Base-by-base conservation (phyloP, 1,140 invertebrate genomes). In the Drosophila watanabei region DNA sequence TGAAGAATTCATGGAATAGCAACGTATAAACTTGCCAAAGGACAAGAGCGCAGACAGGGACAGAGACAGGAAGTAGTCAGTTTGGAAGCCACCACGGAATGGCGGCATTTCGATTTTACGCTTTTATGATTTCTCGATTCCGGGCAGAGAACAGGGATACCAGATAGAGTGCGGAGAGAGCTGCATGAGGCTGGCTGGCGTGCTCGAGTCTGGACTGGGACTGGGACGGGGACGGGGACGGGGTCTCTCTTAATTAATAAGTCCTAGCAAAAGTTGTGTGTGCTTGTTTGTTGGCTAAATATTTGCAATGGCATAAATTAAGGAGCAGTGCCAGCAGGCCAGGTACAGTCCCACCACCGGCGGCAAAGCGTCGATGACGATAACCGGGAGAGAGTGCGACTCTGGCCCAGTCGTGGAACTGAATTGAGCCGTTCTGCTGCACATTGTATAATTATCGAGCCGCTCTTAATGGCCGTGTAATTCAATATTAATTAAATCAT, bases 401-500 rank as follows among this genome's bases (percentile, higher is more conserved):
- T 37, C 54, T 32, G 59, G 24, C 75, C 33, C 58, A 58, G 39
- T 71, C 59, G 65, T 63, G 37, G 10, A 72, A 85, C 85, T 75
- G 59, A 79, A 85, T 90, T 75, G 59, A 79, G 64, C 45, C 75
- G 63, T 81, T 63, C 63, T 35, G 41, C 32, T 59, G 60, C 48
- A 85, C 81, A 81, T 89, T 88, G 84, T 88, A 89, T 89, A 89
- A 88, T 88, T 89, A 79, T 57, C 58, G 64, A 43, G 49, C 37
- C 24, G 51, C 18, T 52, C 30, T 73, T 73, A 73, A 73, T 73
- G 68, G 68, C 20, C 54, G 49, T 90, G 85, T 82, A 89, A 89
- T 89, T 89, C 75, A 89, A 89, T 89, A 89, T 89, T 82, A 89
- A 89, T 89, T 90, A 85, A 89, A 89, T 82, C 81, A 89, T 89